Evolutionary conservation across 1,140 invertebrate species (phyloP).

Genomic region (Calephelis virginiensis): DNA sequence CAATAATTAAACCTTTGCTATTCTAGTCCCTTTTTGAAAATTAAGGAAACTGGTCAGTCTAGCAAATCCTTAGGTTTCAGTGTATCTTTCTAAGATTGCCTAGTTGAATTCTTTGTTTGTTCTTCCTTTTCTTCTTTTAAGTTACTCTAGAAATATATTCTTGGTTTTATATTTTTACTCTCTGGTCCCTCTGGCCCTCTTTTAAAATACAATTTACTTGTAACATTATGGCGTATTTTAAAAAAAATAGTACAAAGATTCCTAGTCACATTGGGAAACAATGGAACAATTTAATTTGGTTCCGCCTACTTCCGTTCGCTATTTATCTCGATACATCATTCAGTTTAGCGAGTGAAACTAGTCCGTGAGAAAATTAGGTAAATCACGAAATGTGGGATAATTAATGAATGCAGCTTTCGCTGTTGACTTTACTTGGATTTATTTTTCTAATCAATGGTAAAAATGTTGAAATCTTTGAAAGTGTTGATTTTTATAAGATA

Average conservation of each 20-base stretch:
- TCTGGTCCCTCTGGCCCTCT: too few species aligned
- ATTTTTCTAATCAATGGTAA: background rate
- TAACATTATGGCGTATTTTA: background rate
- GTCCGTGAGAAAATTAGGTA: slow-evolving; percentile 56
- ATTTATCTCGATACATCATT: slow-evolving; percentile 27
- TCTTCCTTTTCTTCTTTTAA: too few species aligned
- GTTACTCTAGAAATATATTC: too few species aligned
- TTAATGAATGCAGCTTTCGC: background rate
- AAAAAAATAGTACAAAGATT: background rate
- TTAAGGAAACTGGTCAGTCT: too few species aligned
- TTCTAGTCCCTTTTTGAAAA: background rate
- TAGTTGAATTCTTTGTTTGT: too few species aligned
- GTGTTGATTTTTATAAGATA: too few species aligned
- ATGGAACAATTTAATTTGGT: slow-evolving; percentile 46
- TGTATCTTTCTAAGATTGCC: too few species aligned
- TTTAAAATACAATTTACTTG: too few species aligned
- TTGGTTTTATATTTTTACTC: too few species aligned
- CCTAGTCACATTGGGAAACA: slow-evolving; percentile 40
- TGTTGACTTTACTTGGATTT: background rate
- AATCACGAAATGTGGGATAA: slow-evolving; percentile 15
- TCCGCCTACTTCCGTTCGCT: slow-evolving; percentile 55
- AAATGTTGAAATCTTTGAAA: too few species aligned
- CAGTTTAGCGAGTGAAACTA: slow-evolving; percentile 46
- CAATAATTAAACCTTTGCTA: background rate
- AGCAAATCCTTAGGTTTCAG: too few species aligned